Conservation (phyloP, 2,113 vertebrate species). For the Donacobius atricapilla region DNA sequence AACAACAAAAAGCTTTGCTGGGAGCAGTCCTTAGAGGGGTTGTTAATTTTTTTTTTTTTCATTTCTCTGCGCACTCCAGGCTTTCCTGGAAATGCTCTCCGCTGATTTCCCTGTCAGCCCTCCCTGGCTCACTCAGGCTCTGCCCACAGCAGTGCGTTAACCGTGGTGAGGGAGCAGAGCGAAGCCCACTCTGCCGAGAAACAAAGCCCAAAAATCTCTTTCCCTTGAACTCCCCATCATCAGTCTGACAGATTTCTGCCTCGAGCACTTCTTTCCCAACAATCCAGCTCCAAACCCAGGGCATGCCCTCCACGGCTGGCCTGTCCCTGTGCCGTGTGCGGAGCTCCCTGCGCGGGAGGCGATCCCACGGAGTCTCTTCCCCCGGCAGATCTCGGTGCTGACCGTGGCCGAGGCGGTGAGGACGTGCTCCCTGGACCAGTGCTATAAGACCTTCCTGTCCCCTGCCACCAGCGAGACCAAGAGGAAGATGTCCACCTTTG, state of each 20-base stretch:
- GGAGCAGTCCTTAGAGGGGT: not conserved
- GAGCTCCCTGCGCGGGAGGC: not conserved
- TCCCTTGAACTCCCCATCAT: not conserved
- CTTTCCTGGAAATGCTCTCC: not conserved
- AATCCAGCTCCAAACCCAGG: not conserved
- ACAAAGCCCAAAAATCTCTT: not conserved
- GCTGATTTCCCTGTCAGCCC: not conserved
- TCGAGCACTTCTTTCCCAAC: not conserved
- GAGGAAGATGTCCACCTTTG: constrained; percentile 95
- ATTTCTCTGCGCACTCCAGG: not conserved
- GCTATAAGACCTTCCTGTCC: constrained; percentile 94
- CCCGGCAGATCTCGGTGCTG: constrained; percentile 86
- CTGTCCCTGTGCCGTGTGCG: not conserved
- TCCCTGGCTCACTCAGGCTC: not conserved
- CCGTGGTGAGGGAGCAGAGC: not conserved
- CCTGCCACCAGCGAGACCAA: constrained; percentile 97
- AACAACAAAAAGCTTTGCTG: not conserved
- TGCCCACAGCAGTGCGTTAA: not conserved
- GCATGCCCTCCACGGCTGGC: not conserved
- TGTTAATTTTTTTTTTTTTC: not conserved
- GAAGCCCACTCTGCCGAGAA: not conserved
- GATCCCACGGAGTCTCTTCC: not conserved
- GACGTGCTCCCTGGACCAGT: constrained; percentile 94
- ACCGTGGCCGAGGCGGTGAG: constrained; percentile 88
- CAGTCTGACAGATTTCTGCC: not conserved